phyloP scores from a whole-genome alignment of 2,888 invertebrate species.

The Heteropelma amictum region DNA sequence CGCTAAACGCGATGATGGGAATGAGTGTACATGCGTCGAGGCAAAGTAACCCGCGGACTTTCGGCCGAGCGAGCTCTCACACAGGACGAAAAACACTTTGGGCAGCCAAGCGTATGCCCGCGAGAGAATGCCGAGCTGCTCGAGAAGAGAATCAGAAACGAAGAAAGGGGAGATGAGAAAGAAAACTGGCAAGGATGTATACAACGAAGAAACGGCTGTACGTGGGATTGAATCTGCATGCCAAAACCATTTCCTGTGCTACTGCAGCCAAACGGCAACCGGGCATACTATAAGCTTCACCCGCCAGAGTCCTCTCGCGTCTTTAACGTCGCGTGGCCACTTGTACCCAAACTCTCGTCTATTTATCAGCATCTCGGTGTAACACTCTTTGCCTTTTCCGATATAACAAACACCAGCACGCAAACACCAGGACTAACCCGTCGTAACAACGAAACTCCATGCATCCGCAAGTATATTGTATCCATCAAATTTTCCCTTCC shows the following conservation, averaged over 20 bases:
- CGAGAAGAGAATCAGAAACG: not conserved
- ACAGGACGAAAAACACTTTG: conserved; percentile 62
- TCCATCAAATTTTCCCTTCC: conserved; percentile 33
- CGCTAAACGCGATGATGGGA: not conserved
- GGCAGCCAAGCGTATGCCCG: conserved; percentile 50
- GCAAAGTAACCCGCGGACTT: conserved; percentile 61
- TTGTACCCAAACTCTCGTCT: conserved; percentile 13
- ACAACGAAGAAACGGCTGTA: conserved; percentile 39
- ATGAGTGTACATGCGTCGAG: conserved; percentile 13
- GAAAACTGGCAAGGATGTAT: not conserved
- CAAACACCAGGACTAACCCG: not conserved
- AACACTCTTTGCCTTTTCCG: conserved; percentile 14
- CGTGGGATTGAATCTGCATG: conserved; percentile 73
- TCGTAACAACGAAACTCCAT: not conserved
- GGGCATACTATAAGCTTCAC: not conserved
- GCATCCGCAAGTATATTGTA: not conserved
- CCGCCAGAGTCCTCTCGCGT: conserved; percentile 29
- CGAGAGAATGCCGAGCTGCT: conserved; percentile 31
- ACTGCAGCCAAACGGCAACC: conserved; percentile 45
- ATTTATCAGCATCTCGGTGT: conserved; percentile 30
- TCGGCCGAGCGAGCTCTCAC: conserved; percentile 62
- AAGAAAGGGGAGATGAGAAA: conserved; percentile 31
- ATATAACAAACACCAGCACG: conserved; percentile 22
- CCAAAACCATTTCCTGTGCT: conserved; percentile 70
- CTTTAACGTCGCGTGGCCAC: conserved; percentile 44